Evolutionary conservation across 2,113 vertebrate genomes (phyloP), one percentile per base, ranked within the genome.

Genomic region (Aramus guarauna): DNA sequence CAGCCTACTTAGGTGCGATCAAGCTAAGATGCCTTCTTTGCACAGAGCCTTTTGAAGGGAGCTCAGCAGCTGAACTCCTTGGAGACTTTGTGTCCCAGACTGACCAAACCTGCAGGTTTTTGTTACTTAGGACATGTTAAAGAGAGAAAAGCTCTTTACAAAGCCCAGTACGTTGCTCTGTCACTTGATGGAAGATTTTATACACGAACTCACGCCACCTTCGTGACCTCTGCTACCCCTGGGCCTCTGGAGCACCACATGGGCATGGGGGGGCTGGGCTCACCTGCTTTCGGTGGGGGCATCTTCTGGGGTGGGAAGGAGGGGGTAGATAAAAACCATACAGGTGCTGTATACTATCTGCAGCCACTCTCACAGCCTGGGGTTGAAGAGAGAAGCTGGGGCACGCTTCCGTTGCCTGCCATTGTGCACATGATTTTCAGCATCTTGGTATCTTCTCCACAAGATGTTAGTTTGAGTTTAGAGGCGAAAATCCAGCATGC

Each of bases 221-320:
- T 53, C 2, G 2, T 22, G 32, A 41, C 15, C 19, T 9, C 8
- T 30, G 21, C 17, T 47, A 5, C 5, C 8, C 9, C 59, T 1
- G 1, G 24, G 48, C 36, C 19, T 27, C 36, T 48, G 39, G 53
- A 93, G 17, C 48, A n/a, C 23, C 0, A 0, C 6, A 7, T 36
- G 36, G 22, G 12, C 53, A 30, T 0, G 1, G 27, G 1, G 11
- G 6, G 60, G 15, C 60, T 81, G 64, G 15, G 17, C 10, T 91
- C 15, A 20, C n/a, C 15, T 0, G 0, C 5, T 72, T 11, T 76
- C 2, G 0, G 2, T 59, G 45, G 4, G 15, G 27, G 5, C 41
- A 71, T 9, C 10, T 87, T 53, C 17, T 22, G 13, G 14, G 6
- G 7, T 30, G 47, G 50, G 41, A 66, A 58, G 32, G 18, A 52